These are phyloP conservation scores for Serranochromis macrocephalus DNA, from an alignment of 2,113 vertebrate species.

Conservation along the genomic window DNA sequence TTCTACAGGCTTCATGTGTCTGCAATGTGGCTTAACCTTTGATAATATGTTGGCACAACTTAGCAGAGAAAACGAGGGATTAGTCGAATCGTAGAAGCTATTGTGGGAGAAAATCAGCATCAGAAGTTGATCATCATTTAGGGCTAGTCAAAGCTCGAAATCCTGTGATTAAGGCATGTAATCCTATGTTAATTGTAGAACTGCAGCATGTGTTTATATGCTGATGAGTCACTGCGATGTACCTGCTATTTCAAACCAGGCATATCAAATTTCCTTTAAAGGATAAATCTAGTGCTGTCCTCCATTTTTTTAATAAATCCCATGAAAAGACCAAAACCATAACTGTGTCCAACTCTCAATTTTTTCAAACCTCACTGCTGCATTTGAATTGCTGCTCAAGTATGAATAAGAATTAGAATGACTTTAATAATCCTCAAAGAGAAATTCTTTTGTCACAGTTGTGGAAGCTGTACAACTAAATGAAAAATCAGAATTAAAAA, in stretches of 20 bases:
- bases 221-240: background rate
- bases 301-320: background rate
- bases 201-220: background rate
- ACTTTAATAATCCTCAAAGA: background rate
- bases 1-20: constrained; percentile 16
- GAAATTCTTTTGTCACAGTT: background rate
- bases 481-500: background rate
- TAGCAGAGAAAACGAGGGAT: constrained; percentile 42
- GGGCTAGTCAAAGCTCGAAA: constrained; percentile 24
- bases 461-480: background rate
- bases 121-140: constrained; percentile 32
- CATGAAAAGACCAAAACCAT: background rate
- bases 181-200: constrained; percentile 46
- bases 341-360: background rate
- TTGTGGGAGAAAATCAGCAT: constrained; percentile 35
- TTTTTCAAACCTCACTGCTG: background rate
- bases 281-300: background rate
- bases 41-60: constrained; percentile 17
- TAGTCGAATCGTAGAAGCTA: constrained; percentile 33
- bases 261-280: background rate
- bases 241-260: background rate
- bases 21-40: constrained; percentile 45
- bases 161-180: constrained; percentile 36
- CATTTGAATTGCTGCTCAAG: background rate
- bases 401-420: background rate